Percentiles rank a stretch among this genome's conserved stretches.
phyloP scores from a whole-genome alignment of 2,888 invertebrate genomes.

The Shargacucullia verbasci region DNA sequence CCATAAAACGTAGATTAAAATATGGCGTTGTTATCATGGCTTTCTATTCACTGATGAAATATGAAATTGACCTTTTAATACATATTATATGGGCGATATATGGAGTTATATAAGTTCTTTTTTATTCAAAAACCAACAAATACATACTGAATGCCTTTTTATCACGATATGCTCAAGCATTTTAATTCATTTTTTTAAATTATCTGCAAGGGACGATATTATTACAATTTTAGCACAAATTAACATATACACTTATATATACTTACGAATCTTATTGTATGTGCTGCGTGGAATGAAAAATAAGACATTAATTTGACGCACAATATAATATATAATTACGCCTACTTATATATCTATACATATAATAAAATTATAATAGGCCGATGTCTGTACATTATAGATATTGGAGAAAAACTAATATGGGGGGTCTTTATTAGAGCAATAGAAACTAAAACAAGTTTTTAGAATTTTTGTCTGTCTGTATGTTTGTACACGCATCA shows the following conservation, averaged over 20 bases:
- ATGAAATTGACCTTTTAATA: constrained; percentile 2
- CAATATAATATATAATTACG: too few relatives aligned
- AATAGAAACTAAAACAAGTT: too few relatives aligned
- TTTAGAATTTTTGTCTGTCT: too few relatives aligned
- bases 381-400: too few relatives aligned
- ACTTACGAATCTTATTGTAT: constrained; percentile 64
- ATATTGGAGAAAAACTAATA: too few relatives aligned
- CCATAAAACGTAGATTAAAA: constrained; percentile 4
- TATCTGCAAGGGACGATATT: constrained; percentile 44
- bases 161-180: background rate
- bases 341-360: too few relatives aligned
- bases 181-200: constrained; percentile 4
- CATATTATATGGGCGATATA: background rate
- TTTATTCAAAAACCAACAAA: constrained; percentile 23
- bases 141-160: constrained; percentile 2
- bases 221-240: constrained; percentile 54
- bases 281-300: constrained; percentile 73
- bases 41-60: constrained; percentile 3
- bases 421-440: too few relatives aligned
- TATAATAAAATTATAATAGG: too few relatives aligned
- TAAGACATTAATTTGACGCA: constrained; percentile 22
- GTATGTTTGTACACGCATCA: too few relatives aligned
- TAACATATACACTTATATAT: constrained; percentile 39
- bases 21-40: constrained; percentile 4
- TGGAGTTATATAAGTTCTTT: constrained; percentile 4